Base-by-base conservation (phyloP, 1,140 invertebrate species). In the Euborellia annulipes region DNA sequence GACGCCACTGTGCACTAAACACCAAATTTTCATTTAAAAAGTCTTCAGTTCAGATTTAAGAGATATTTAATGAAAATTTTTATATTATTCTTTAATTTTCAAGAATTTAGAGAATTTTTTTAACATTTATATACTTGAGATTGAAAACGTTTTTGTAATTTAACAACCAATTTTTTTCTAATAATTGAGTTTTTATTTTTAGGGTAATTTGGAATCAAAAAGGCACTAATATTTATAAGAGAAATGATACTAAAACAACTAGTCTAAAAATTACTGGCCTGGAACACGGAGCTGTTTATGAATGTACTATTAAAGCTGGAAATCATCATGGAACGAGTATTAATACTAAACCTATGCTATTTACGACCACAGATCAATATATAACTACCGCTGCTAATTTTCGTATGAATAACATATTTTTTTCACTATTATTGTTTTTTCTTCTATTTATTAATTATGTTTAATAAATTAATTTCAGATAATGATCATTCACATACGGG, bases 281-380 rank as follows among this genome's bases (percentile, higher is more conserved):
- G 13, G 74, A 78, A 55, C 75, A 79, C 45, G 79, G 79, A 49
- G 69, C 75, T 14, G 67, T 69, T 13, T 88, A 88, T 58, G 83
- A 87, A 58, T 73, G 79, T 45, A 78, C 83, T 7, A 72, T 87
- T 1, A 88, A 86, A 60, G 80, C 84, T 20, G 81, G 79, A 37
- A 88, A 87, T 63, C 72, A 75, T 52, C 71, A 73, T 68, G 84
- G 84, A 32, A 82, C 80, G 18, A 83, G 79, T 43, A 72, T 75
- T 14, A 67, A 84, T 19, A 79, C 79, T 21, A 70, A 75, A 43
- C 75, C 82, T 9, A 65, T 85, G 47, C 69, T 70, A 58, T 85
- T 86, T 58, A 78, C 72, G 22, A 75, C 79, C 21, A 37, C 20
- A 44, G 76, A 81, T 34, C 75, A 80, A 50, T 76, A 78, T 61